Evolutionary conservation across 2,797 vertebrate genomes (phyloP), one percentile per base, ranked within the genome.

Genomic region (Aotus griseimembra): DNA sequence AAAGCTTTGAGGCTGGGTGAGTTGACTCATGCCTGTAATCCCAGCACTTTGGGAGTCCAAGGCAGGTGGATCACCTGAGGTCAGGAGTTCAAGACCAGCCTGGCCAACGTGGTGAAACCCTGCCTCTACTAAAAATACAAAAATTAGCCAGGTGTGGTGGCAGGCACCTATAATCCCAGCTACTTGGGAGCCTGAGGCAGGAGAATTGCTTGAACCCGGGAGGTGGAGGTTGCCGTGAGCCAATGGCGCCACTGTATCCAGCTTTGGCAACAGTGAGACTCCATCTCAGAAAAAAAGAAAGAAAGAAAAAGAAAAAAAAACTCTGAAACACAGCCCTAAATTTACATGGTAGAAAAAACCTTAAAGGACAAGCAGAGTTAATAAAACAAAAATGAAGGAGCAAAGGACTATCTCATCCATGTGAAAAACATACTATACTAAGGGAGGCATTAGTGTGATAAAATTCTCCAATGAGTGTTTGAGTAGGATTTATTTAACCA

Each of bases 401-500:
- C 3, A 72, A 86, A 52, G n/a, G 22, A 61, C 70, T 2, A 64
- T 5, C 52, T 88, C 33, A 80, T 9, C 41, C 41, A 50, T 36
- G 2, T 48, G 24, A n/a, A 82, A 89, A 93, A 79, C 12, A 61
- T 12, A 77, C 26, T 70, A 33, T 19, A 48, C 2, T 33, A 50
- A 84, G 26, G 20, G 7, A 85, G 3, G 46, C 22, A 61, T 36
- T 2, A 28, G 5, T 22, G 79, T 41, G 46, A 85, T 52, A 90
- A 75, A 76, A 95, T 82, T 39, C 76, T 95, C 46, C n/a, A 11
- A 41, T 15, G 20, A 22, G 26, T 52, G 19, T 79, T 91, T 83
- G 81, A 58, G 48, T n/a, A 95, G n/a, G 41, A 36, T 80, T 95
- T 92, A 58, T 86, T 96, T 94, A 91, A 79, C 26, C 64, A 7